A percentile compares a stretch with the other conserved stretches of the same genome.
Conservation (phyloP, 2,888 invertebrate species). For the Doris montereyensis region DNA sequence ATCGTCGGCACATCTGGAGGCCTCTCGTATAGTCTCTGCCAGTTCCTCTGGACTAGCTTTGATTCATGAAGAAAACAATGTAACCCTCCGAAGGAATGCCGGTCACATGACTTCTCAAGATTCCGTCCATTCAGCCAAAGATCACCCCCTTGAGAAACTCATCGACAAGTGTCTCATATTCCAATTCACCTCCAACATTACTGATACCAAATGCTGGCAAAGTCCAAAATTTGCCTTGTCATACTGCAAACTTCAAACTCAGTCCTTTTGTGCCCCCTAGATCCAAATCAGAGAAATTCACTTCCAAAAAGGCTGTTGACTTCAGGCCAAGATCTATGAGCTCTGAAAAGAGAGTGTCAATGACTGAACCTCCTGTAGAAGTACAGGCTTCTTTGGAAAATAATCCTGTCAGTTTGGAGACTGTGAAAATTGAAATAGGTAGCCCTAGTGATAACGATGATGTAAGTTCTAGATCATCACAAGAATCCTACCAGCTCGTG, state of each 20-base stretch:
- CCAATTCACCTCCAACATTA: conserved; percentile 27
- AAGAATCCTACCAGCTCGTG: conserved; percentile 35
- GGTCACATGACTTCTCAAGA: conserved; percentile 4
- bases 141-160: conserved; percentile 31
- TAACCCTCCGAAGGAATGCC: no score
- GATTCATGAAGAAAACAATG: conserved; percentile 61
- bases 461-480: background rate
- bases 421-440: background rate
- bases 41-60: conserved; percentile 50
- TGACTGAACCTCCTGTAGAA: background rate
- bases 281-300: conserved; percentile 39
- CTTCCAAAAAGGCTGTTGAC: conserved; percentile 20
- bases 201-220: conserved; percentile 35
- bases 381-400: no score
- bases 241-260: conserved; percentile 44
- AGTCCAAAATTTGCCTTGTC: conserved; percentile 54
- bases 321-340: conserved; percentile 31
- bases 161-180: conserved; percentile 8
- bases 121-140: conserved; percentile 36
- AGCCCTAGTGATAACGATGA: background rate
- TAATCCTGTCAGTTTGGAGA: background rate
- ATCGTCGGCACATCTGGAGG: conserved; percentile 21
- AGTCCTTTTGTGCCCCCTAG: conserved; percentile 49
- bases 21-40: conserved; percentile 16
- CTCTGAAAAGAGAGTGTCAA: conserved; percentile 23